Base-by-base conservation (phyloP, 2,113 vertebrate species). In the Egretta garzetta region DNA sequence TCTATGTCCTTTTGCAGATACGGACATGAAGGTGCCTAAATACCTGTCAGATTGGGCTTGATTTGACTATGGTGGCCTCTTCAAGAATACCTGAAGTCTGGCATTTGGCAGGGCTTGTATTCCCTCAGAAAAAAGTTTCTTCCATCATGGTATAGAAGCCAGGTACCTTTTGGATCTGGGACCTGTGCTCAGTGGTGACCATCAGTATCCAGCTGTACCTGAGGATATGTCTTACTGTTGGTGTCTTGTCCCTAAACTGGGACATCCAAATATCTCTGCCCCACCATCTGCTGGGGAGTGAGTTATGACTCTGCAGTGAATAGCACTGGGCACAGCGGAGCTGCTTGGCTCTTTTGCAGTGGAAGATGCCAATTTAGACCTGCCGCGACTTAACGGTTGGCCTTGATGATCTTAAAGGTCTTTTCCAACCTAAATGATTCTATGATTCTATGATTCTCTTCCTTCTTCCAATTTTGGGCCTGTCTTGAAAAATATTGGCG, bases 301-400 rank as follows among this genome's bases (percentile, higher is more conserved):
- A 27, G 12, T 55, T 81, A n/a, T 6, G 28, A 47, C 32, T 32
- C 21, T 45, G 56, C 33, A 30, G 20, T 14, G 35, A 41, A 7
- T 9, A 50, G 14, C 6, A 0, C 0, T 22, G 33, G 32, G 32
- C n/a, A 20, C 24, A n/a, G 26, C 5, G 11, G 47, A 67, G 30
- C 47, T 80, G 19, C 21, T 59, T 66, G n/a, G 24, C 32, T 58
- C 7, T 30, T 73, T 35, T 71, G 22, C 43, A 17, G 19, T 49
- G 8, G 55, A 56, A 74, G 26, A 30, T 59, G 33, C 14, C 35
- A 28, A 24, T 47, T 68, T 27, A 49, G 39, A n/a, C 21, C 66
- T 83, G 12, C 28, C 10, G 32, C 1, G 2, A 23, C 26, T 66
- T 43, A 43, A 43, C 14, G 41, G 13, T 43, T 43, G 41, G 41